Base-by-base conservation (phyloP, 2,888 invertebrate species). In the Gortyna flavago region DNA sequence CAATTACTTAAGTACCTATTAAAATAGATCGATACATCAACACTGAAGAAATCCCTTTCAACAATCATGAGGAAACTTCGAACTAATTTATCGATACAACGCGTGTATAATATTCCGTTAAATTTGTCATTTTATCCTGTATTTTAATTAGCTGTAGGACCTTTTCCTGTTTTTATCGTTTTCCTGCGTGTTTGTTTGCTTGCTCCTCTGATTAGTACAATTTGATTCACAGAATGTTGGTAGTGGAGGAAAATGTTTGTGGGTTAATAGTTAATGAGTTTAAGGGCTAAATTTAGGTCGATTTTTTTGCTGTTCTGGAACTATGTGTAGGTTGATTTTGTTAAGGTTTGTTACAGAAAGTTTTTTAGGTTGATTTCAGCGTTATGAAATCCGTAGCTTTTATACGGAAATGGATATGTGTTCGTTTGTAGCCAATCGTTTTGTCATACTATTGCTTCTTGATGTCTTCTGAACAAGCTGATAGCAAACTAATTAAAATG, bases 121-220 rank as follows among this genome's bases (percentile, higher is more conserved):
- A 92, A 92, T 92, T 89, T 75, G 85, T 87, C 75, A 70, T 72
- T 78, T 88, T 89, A 89, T 89, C 87, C 88, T 89, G 90, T 89
- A 88, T 89, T 89, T 90, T 89, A 91, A 89, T 90, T 84, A 84
- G 78, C n/a, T 65, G 32, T 74, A 72, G 72, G 83, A 16, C 13
- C 9, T 68, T 92, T 93, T 93, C 93, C 93, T 92, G 87, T 85
- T 87, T 83, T 89, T 87, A 92, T 92, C 91, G 41, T 2, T 9
- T 38, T 62, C 65, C 16, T 73, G 6, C 48, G 51, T 79, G 80
- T 81, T 85, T 88, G 84, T 88, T 87, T 87, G 85, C 87, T 87
- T 71, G 77, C 74, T 13, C 72, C 69, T 78, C 75, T 70, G 89
- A 89, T 84, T 84, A 82, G 29, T 65, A 62, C 70, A 79, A 80